A percentile compares a stretch with the other conserved stretches of the same genome.
Conservation (phyloP, 2,888 invertebrate species). For the Parnassius apollo region DNA sequence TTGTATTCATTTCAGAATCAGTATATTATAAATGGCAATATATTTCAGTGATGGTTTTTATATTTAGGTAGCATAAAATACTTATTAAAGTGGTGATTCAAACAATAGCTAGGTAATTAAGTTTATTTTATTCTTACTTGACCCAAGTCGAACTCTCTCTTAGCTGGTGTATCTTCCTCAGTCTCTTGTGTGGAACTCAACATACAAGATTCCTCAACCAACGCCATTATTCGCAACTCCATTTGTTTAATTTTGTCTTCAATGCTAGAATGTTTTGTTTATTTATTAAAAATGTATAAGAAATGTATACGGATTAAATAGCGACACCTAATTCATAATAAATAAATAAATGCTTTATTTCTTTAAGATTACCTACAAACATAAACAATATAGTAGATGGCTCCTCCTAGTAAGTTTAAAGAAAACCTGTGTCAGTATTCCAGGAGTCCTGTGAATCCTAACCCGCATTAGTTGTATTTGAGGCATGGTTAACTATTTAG, state of each 20-base stretch:
- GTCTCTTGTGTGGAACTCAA: constrained; percentile 58
- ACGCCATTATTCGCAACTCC: constrained; percentile 92
- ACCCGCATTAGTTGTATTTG: too few relatives aligned
- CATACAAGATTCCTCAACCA: constrained; percentile 94
- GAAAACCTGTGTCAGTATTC: too few relatives aligned
- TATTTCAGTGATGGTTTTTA: too few relatives aligned
- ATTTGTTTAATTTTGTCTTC: constrained; percentile 95
- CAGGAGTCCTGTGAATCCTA: too few relatives aligned
- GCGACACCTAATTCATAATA: background rate
- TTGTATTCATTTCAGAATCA: too few relatives aligned
- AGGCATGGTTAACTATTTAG: constrained; percentile 26
- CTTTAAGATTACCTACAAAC: too few relatives aligned
- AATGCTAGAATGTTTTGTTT: constrained; percentile 79
- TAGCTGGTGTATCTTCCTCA: constrained; percentile 53
- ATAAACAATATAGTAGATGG: too few relatives aligned
- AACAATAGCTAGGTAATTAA: background rate
- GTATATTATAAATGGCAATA: too few relatives aligned
- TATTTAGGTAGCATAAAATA: too few relatives aligned
- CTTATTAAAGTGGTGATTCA: too few relatives aligned
- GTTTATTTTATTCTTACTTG: constrained; percentile 44
- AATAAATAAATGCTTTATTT: too few relatives aligned
- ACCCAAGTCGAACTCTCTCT: constrained; percentile 59
- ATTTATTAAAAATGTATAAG: background rate
- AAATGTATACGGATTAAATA: background rate
- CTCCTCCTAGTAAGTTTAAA: too few relatives aligned